Percentiles rank a stretch among this genome's conserved stretches.
phyloP scores from a whole-genome alignment of 2,797 vertebrate species.

The Tenualosa thibaudeaui region DNA sequence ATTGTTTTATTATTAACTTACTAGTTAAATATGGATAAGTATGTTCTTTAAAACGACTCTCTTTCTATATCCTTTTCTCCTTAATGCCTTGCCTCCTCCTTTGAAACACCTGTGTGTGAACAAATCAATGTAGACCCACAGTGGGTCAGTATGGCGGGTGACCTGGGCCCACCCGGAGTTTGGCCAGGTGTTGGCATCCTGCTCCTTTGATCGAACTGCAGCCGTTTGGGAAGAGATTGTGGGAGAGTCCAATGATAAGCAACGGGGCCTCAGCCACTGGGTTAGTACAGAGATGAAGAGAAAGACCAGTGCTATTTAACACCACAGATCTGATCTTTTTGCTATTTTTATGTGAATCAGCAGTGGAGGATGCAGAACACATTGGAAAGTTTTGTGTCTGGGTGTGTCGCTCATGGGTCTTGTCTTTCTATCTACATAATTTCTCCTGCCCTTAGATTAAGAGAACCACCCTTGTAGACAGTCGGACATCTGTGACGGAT shows the following conservation, averaged over 20 bases:
- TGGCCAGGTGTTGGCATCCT: slow-evolving; percentile 94
- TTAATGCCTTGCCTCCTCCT: neutral
- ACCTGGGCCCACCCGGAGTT: slow-evolving; percentile 99
- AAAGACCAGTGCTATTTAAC: neutral
- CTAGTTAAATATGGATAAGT: neutral
- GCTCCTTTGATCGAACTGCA: slow-evolving; percentile 95
- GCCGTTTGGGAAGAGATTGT: slow-evolving; percentile 99
- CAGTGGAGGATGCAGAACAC: neutral
- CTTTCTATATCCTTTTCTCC: neutral
- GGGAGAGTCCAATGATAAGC: slow-evolving; percentile 98
- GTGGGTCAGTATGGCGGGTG: slow-evolving; percentile 97
- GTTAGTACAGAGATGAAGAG: slow-evolving; percentile 67
- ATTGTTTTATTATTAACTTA: neutral
- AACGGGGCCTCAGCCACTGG: slow-evolving; percentile 96
- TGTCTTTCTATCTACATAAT: neutral
- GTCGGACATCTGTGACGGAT: slow-evolving; percentile 95
- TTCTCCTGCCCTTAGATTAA: slow-evolving; percentile 80
- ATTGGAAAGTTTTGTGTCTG: neutral
- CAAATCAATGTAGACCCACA: slow-evolving; percentile 82
- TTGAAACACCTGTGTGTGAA: neutral
- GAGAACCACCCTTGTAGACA: slow-evolving; percentile 96
- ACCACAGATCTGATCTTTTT: no score
- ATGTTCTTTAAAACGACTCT: neutral
- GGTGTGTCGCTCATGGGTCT: neutral
- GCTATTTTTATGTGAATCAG: neutral